Percentiles rank a stretch among this genome's conserved stretches.
These are phyloP conservation scores for Serilophus lunatus DNA, from an alignment of 2,113 vertebrate genomes.

Conservation along the genomic window DNA sequence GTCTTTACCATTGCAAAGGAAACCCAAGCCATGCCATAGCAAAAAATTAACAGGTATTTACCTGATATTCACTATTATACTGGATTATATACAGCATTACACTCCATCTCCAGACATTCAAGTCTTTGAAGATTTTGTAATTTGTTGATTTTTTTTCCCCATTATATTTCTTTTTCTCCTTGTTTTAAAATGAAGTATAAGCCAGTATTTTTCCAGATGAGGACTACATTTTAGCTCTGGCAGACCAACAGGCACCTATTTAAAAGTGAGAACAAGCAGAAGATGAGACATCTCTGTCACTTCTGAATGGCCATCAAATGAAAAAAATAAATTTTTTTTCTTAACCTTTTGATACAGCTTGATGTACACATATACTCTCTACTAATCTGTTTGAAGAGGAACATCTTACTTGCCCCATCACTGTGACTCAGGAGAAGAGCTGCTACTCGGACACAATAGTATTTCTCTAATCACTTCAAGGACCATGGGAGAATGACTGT, in stretches of 20 bases:
- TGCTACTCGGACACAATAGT: not conserved
- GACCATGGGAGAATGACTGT: not conserved
- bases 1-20: not conserved
- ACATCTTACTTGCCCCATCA: not conserved
- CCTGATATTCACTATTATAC: not conserved
- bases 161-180: not conserved
- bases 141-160: not conserved
- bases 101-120: not conserved
- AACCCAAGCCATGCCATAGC: not conserved
- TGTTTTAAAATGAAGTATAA: not conserved
- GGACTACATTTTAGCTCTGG: not conserved
- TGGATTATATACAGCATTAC: not conserved
- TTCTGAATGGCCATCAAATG: not conserved
- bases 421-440: not conserved
- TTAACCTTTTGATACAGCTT: not conserved
- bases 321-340: not conserved
- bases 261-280: not conserved
- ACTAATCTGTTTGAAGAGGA: not conserved
- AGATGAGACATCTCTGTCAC: not conserved
- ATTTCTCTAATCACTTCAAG: not conserved
- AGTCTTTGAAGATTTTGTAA: not conserved
- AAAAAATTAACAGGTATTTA: not conserved
- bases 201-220: not conserved
- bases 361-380: not conserved
- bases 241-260: not conserved